Evolutionary conservation across 1,140 invertebrate species (phyloP), one percentile per base, ranked within the genome.

Genomic region (Homarus americanus): DNA sequence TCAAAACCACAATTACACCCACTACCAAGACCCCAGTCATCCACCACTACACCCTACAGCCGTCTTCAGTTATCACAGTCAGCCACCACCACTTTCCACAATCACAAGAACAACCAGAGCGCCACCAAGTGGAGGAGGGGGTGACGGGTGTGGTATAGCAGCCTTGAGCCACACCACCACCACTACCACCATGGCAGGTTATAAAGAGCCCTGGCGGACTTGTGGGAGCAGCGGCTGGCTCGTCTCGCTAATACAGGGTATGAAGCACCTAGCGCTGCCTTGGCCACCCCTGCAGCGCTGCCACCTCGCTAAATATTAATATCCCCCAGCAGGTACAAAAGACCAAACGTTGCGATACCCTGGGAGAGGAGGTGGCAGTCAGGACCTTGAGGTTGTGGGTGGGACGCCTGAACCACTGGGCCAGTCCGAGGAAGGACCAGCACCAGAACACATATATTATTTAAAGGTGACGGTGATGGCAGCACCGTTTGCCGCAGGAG

Each of bases 401-500:
- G 34, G 15, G 75, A 44, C 44, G 40, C 53, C 63, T 44, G 17
- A n/a, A 72, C 63, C 63, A 73, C 15, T 58, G 32, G 53, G 53
- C n/a, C 32, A 32, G 38, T 20, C 34, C 53, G 58, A 69, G 82
- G 38, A 84, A 41, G 80, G 63, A 63, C 34, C 36, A 84, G 28
- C 34, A 84, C 82, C 36, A 85, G 84, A 86, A 58, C 41, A 87
- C 75, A 87, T 87, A 63, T 87, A 87, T 78, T 87, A 86, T 87
- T 87, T 63, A 78, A 87, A 88, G 86, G 49, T 58, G 36, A 72
- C 78, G 36, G 38, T 34, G 87, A 69, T 73, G 85, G 85, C 85
- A 87, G 49, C 73, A 82, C 87, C 76, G 87, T 88, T 88, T 88
- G 87, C 87, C 87, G 87, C 87, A 88, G 38, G 28, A 82, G 75